A percentile compares a stretch with the other conserved stretches of the same genome.
phyloP scores from a whole-genome alignment of 1,140 invertebrate species.

The Dryas iulia region DNA sequence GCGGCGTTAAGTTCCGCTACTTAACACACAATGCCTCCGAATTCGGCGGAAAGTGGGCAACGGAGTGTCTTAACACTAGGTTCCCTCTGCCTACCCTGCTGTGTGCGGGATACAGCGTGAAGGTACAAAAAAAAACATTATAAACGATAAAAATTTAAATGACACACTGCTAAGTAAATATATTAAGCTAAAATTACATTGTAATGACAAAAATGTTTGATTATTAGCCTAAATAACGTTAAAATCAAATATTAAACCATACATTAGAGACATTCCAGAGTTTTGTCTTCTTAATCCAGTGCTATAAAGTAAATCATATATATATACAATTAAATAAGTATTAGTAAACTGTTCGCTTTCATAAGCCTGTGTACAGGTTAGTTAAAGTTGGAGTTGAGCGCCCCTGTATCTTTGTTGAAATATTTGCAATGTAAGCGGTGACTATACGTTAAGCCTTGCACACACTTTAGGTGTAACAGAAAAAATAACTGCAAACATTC shows the following conservation, averaged over 20 bases:
- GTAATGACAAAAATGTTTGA: neutral
- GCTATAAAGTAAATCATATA: neutral
- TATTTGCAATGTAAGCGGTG: conserved; percentile 73
- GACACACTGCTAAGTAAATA: too few species aligned
- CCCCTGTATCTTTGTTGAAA: conserved; percentile 76
- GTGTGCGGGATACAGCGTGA: too few species aligned
- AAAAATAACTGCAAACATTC: neutral
- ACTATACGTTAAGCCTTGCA: conserved; percentile 39
- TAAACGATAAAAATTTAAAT: too few species aligned
- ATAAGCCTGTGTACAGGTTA: conserved; percentile 62
- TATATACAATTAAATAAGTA: conserved; percentile 50
- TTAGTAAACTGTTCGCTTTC: conserved; percentile 54
- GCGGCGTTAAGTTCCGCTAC: too few species aligned
- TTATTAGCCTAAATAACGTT: neutral
- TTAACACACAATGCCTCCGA: too few species aligned
- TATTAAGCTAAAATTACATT: neutral
- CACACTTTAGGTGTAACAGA: neutral
- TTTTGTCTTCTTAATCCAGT: neutral
- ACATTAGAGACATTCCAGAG: neutral
- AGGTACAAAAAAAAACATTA: too few species aligned
- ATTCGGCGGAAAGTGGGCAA: too few species aligned
- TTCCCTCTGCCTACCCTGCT: too few species aligned
- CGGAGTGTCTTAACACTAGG: too few species aligned
- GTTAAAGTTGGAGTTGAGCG: conserved; percentile 70
- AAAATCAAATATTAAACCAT: neutral